Base-by-base conservation (phyloP, 2,113 vertebrate species). In the Alligator sinensis region DNA sequence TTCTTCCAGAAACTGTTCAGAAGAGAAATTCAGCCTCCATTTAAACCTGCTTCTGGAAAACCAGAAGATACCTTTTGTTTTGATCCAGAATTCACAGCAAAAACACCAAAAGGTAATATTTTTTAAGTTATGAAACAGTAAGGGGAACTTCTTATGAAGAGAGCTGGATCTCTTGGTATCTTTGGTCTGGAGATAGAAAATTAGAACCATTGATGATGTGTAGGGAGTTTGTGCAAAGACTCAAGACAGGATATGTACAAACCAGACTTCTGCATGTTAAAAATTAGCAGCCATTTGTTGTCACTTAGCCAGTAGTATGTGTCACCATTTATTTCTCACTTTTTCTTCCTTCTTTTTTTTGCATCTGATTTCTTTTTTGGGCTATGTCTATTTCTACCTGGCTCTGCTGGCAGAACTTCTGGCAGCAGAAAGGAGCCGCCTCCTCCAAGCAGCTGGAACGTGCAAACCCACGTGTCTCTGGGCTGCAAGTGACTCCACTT, bases 1-100 rank as follows among this genome's bases (percentile, higher is more conserved):
- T 57, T 74, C 2, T 91, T 96, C 60, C 93, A 99, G 99, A 99
- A 99, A 98, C 97, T 99, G 87, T 99, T 98, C 97, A 98, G 99
- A 96, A 98, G 98, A 98, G 99, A 99, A 97, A 98, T 99, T 72
- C 99, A 99, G 84, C 99, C 99, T 91, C 99, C 99, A 1, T 99
- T 99, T 96, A 99, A 99, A 97, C 99, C 99, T 87, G 99, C 99
- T 89, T 98, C 99, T 96, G 99, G 99, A 95, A 99, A 99, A 97
- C 99, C 99, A 94, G 99, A 99, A 92, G 99, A 99, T 97, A 99
- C 99, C 9, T 99, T 99, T 97, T 99, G 99, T 97, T 99, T 99
- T 79, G 99, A 99, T 98, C 99, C 99, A 34, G 99, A 99, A 97
- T 99, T 99, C 98, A 99, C 99, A 87, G 99, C 99, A 95, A 99